phyloP scores from a whole-genome alignment of 1,140 invertebrate genomes.

The Philaenus spumarius region DNA sequence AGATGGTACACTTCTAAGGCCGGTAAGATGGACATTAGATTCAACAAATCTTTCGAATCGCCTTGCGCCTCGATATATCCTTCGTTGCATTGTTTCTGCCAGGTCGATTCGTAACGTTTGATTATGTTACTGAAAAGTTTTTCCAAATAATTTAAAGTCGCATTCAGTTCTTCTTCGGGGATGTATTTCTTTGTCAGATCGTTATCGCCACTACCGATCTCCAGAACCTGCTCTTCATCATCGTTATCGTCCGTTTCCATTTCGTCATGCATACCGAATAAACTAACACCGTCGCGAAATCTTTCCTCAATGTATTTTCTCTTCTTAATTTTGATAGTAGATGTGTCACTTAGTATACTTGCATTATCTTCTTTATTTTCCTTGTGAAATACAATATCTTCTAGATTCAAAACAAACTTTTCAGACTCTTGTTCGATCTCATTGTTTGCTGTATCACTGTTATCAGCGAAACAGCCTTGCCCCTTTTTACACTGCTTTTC shows the following conservation, averaged over 20 bases:
- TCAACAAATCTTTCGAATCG: neutral
- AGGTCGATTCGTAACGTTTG: neutral
- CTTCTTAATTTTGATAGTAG: neutral
- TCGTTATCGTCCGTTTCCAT: neutral
- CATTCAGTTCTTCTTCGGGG: neutral
- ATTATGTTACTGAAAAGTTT: conserved; percentile 6
- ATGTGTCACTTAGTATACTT: neutral
- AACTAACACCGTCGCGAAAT: neutral
- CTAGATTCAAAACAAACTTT: too few species aligned
- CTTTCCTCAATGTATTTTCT: neutral
- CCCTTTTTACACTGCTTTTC: too few species aligned
- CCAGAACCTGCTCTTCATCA: neutral
- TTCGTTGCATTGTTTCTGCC: conserved; percentile 4
- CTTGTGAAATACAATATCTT: too few species aligned
- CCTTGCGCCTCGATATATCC: conserved; percentile 1
- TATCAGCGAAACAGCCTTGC: too few species aligned
- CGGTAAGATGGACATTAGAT: neutral
- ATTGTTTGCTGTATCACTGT: too few species aligned
- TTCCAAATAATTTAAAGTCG: neutral
- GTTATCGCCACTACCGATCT: neutral
- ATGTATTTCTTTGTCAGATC: neutral
- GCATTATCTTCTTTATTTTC: neutral
- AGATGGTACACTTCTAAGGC: neutral
- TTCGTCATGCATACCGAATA: neutral
- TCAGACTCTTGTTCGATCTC: too few species aligned